These are phyloP conservation scores for Synergus japonicus DNA, from an alignment of 2,888 invertebrate species.

Conservation along the genomic window DNA sequence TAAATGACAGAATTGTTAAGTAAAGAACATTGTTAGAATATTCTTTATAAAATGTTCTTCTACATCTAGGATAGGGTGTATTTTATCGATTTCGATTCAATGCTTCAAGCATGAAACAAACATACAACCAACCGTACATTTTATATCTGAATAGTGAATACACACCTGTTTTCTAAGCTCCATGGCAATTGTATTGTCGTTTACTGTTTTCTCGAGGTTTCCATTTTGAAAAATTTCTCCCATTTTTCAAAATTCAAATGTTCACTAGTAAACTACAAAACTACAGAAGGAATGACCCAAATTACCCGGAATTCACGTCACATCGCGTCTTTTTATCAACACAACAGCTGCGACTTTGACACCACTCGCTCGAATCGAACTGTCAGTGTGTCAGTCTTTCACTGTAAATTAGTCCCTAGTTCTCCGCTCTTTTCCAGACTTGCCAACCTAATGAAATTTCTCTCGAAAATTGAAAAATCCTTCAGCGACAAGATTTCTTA, in stretches of 20 bases:
- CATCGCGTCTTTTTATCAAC: constrained; percentile 12
- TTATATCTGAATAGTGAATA: neutral
- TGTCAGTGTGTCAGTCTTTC: neutral
- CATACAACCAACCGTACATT: neutral
- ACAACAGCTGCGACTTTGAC: neutral
- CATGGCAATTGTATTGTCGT: constrained; percentile 63
- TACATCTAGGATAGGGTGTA: neutral
- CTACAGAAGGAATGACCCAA: constrained; percentile 8
- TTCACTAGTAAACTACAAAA: constrained; percentile 17
- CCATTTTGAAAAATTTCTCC: constrained; percentile 73
- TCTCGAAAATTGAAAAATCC: neutral
- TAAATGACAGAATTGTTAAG: neutral
- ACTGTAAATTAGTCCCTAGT: constrained; percentile 5
- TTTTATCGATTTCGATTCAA: constrained; percentile 10
- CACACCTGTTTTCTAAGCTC: constrained; percentile 70
- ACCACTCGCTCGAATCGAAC: constrained; percentile 1
- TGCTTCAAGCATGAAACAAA: neutral
- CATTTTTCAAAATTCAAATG: constrained; percentile 61
- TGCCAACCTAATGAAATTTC: neutral
- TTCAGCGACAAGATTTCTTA: too few species aligned
- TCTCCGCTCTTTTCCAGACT: neutral
- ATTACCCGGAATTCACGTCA: constrained; percentile 14
- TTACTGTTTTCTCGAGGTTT: constrained; percentile 67
- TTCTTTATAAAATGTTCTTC: neutral
- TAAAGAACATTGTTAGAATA: neutral